phyloP scores from a whole-genome alignment of 2,888 invertebrate species.

The Lumbricus terrestris region DNA sequence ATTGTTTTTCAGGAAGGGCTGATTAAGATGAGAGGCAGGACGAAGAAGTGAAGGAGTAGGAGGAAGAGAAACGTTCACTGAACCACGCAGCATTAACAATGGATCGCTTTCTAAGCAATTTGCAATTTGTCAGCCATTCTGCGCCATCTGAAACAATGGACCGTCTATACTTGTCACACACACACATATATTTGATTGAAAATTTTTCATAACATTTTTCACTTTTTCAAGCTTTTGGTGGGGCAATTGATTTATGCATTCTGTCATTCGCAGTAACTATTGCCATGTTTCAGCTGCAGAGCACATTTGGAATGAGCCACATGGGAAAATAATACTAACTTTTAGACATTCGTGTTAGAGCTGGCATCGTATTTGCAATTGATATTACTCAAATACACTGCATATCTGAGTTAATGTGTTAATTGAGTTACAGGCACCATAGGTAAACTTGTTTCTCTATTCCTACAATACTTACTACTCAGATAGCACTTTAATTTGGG shows the following conservation, averaged over 20 bases:
- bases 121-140: constrained; percentile 3
- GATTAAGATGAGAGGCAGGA: neutral
- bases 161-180: neutral
- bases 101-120: neutral
- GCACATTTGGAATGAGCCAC: neutral
- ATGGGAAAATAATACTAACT: neutral
- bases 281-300: neutral
- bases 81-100: neutral
- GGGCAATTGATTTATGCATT: neutral
- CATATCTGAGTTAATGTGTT: neutral
- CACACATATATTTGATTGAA: neutral
- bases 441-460: neutral
- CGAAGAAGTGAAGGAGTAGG: too few relatives aligned
- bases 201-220: neutral
- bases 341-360: neutral
- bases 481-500: too few relatives aligned
- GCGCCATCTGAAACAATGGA: neutral
- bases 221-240: neutral
- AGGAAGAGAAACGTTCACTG: neutral
- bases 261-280: neutral
- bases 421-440: neutral
- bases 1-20: neutral
- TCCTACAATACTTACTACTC: neutral
- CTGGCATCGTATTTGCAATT: neutral
- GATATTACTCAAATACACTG: neutral